Evolutionary conservation across 2,888 invertebrate species (phyloP), one percentile per base, ranked within the genome.

Genomic region (Patella ulyssiponensis): DNA sequence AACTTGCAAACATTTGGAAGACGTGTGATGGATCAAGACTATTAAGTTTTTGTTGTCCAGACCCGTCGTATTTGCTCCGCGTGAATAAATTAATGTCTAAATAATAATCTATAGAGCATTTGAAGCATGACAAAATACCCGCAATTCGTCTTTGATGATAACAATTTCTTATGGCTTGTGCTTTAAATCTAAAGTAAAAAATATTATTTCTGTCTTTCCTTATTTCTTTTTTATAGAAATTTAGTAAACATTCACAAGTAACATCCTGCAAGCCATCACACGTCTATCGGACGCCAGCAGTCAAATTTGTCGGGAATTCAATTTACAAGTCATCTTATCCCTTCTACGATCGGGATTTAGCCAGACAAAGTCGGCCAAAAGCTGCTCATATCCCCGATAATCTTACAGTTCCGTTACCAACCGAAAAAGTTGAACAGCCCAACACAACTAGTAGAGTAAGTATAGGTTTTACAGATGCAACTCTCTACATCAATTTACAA

Each of bases 251-350:
- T 53, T n/a, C 3, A 69, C 33, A 53, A 14, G 51, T 69, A 27
- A 70, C 58, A 11, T 58, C 77, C 53, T 53, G 14, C 54, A 51
- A 54, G 11, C 75, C 75, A 27, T 51, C 15, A 3, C 70, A 3
- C n/a, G 54, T 15, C 9, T 75, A 52, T 69, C 7, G 9, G 15
- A n/a, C 0, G 3, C 75, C 75, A 14, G 20, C n/a, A 5, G 70
- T 69, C 23, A 69, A 17, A 51, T 75, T 75, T 54, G 15, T 20
- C n/a, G 54, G 75, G 7, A 69, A 12, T 23, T 70, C 75, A 12
- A 69, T 53, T 27, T 75, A 75, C 53, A 53, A 70, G 27, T 20
- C 69, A 27, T 51, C 75, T 11, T 75, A 52, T 27, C 52, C 20
- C n/a, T 51, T 5, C 7, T 75, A 75, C 75, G 75, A 70, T 11